These are phyloP conservation scores for Tipula confusa DNA, from an alignment of 2,888 invertebrate genomes.

Conservation along the genomic window DNA sequence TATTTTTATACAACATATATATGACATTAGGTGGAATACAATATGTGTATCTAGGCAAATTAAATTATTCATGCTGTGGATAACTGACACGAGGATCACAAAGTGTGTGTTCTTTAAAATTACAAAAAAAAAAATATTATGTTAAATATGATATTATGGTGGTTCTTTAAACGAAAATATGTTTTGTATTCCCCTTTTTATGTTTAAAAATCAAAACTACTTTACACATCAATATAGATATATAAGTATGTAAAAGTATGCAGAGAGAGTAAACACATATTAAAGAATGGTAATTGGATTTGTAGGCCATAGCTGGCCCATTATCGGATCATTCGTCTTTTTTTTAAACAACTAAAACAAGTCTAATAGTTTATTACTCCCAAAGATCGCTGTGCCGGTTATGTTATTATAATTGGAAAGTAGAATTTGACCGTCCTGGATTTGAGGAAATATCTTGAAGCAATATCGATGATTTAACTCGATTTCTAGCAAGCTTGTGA, in stretches of 20 bases:
- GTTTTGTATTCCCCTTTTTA: background rate
- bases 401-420: too few species aligned
- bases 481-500: too few species aligned
- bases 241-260: background rate
- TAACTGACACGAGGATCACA: background rate
- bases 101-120: background rate
- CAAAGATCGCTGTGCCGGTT: too few species aligned
- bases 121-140: background rate
- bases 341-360: too few species aligned
- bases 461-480: too few species aligned
- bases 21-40: background rate
- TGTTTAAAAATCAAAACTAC: background rate
- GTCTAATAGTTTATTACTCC: too few species aligned
- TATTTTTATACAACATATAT: background rate
- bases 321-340: too few species aligned
- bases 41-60: background rate
- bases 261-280: background rate
- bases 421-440: too few species aligned
- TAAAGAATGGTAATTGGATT: too few species aligned
- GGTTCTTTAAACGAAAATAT: background rate
- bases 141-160: background rate
- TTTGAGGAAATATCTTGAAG: too few species aligned
- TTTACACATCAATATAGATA: background rate
- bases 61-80: conserved; percentile 12
- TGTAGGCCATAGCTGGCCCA: too few species aligned